Base-by-base conservation (phyloP, 2,113 vertebrate species). In the Phrynosoma blainvillii region DNA sequence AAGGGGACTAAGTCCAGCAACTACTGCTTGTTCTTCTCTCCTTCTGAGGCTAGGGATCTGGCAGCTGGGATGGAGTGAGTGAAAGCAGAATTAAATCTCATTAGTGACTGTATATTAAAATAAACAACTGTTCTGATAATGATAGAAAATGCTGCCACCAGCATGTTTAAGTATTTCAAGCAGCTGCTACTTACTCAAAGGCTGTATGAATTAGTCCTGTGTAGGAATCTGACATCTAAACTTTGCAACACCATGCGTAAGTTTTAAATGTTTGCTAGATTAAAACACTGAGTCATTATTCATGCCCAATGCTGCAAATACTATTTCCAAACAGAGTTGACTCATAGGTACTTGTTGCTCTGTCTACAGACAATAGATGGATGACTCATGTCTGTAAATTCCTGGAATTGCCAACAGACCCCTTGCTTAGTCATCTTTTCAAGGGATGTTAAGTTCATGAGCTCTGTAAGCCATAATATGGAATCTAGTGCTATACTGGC, bases 341-440 rank as follows among this genome's bases (percentile, higher is more conserved):
- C 94, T 97, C 97, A 97, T 90, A 93, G 94, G 92, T 94, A 95
- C 91, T 96, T 75, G 78, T 76, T 95, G 95, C 96, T 95, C 93
- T 89, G 96, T 96, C 95, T 97, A 95, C 94, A 96, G 87, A 96
- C 96, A 96, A 92, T 93, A 97, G 94, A 94, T 92, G 92, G 94
- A 94, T 97, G 97, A 97, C 92, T 97, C 96, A 97, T 6, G 89
- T 96, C 97, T 96, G 96, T 96, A 95, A 96, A 96, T 96, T 96
- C 95, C 95, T 95, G 93, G 97, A 97, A 97, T 96, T 96, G 96
- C 94, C 96, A 96, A 93, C 88, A 94, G 94, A 96, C 94, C 96
- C 96, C 88, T 94, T 96, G 96, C 97, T 97, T 96, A 97, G 96
- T 97, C 97, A 97, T 96, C 95, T 91, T 95, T 93, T 80, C 91